phyloP scores from a whole-genome alignment of 2,888 invertebrate genomes.

The Eupithecia insigniata region DNA sequence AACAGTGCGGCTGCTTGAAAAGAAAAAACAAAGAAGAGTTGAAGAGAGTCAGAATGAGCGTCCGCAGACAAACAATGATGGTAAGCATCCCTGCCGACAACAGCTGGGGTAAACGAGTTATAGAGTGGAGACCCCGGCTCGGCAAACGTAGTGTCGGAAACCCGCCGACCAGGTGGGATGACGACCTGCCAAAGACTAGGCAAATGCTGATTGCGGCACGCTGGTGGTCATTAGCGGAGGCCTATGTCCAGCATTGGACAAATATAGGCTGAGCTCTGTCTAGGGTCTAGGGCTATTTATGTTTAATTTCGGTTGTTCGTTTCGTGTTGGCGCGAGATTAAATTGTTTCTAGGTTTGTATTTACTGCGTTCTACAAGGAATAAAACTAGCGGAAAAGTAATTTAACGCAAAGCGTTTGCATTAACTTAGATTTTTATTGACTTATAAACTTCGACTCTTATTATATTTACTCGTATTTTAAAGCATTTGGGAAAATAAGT shows the following conservation, averaged over 20 bases:
- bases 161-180: neutral
- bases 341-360: no score
- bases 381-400: no score
- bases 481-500: no score
- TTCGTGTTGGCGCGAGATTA: no score
- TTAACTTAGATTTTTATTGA: no score
- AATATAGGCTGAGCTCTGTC: neutral
- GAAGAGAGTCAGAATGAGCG: constrained; percentile 26
- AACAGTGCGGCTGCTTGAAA: constrained; percentile 31
- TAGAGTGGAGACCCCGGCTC: neutral
- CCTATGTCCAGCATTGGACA: neutral
- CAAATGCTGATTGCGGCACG: neutral
- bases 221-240: no score
- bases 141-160: neutral
- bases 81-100: constrained; percentile 23
- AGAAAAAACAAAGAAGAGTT: constrained; percentile 31
- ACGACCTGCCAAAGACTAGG: neutral
- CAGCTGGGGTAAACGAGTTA: neutral
- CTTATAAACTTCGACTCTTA: no score
- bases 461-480: no score
- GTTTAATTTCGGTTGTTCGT: no score
- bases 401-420: no score
- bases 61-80: constrained; percentile 44
- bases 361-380: no score
- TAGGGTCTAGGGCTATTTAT: no score